Percentiles rank a stretch among this genome's conserved stretches.
Conservation (phyloP, 2,113 vertebrate species). For the Toxotes chatareus region DNA sequence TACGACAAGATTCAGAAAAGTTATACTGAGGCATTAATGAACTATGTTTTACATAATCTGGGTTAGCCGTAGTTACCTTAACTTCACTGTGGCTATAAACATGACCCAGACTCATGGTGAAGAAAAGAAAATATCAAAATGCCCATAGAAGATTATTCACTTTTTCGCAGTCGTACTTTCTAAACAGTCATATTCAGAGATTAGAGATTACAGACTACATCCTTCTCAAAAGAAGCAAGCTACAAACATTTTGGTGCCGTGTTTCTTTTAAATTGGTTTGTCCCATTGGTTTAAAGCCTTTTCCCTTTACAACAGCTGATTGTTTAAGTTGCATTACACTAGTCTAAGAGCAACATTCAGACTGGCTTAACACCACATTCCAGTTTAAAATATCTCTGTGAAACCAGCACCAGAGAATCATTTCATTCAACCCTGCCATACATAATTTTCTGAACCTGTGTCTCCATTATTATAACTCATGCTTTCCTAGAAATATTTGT, state of each 20-base stretch:
- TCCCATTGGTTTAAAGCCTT: neutral
- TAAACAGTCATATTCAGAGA: neutral
- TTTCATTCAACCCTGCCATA: neutral
- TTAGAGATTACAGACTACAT: neutral
- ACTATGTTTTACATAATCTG: neutral
- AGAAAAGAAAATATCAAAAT: neutral
- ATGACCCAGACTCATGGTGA: neutral
- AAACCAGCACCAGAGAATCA: neutral
- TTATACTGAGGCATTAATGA: neutral
- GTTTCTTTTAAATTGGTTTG: too few species aligned
- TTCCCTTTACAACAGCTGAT: neutral
- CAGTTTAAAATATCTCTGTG: neutral
- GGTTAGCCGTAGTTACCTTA: neutral
- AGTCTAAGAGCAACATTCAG: too few species aligned
- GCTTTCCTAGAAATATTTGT: neutral
- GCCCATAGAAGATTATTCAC: neutral
- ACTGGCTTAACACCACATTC: neutral
- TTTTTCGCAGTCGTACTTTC: neutral
- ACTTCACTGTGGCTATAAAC: neutral
- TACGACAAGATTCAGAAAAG: neutral
- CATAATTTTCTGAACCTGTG: neutral
- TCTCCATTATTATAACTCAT: neutral
- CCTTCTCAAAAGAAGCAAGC: neutral
- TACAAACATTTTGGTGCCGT: neutral
- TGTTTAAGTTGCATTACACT: too few species aligned